Evolutionary conservation across 2,113 vertebrate genomes (phyloP).

Genomic region (Mormyrus iriodes): DNA sequence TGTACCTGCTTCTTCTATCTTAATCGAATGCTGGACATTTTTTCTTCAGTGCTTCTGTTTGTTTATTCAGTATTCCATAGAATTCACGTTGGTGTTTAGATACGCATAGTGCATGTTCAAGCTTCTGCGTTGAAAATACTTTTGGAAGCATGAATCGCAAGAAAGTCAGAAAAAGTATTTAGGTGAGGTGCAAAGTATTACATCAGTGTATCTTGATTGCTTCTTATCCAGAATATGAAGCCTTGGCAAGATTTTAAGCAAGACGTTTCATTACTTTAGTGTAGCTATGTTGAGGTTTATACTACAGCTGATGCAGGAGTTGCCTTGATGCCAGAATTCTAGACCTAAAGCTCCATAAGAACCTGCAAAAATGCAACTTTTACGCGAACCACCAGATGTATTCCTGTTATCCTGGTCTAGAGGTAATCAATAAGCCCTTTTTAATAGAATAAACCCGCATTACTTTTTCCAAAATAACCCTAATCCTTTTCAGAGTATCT

Average conservation of each 20-base stretch:
- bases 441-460: slow-evolving; percentile 19
- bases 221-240: not conserved
- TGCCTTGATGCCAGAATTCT: not conserved
- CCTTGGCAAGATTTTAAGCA: not conserved
- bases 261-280: not conserved
- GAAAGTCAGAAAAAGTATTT: not conserved
- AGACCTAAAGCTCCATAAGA: not conserved
- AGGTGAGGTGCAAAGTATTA: not conserved
- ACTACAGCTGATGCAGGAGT: not conserved
- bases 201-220: not conserved
- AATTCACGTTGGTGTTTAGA: not conserved
- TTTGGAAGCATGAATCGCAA: not conserved
- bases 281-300: not conserved
- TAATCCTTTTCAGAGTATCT: slow-evolving; percentile 9
- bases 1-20: not conserved
- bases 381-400: not conserved
- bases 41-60: not conserved
- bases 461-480: slow-evolving; percentile 37
- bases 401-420: not conserved
- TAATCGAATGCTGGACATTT: not conserved
- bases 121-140: not conserved
- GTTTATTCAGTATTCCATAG: not conserved
- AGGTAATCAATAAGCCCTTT: not conserved
- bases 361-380: not conserved
- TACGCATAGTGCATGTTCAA: not conserved